phyloP scores from a whole-genome alignment of 2,888 invertebrate species.

The Emmelina monodactyla region DNA sequence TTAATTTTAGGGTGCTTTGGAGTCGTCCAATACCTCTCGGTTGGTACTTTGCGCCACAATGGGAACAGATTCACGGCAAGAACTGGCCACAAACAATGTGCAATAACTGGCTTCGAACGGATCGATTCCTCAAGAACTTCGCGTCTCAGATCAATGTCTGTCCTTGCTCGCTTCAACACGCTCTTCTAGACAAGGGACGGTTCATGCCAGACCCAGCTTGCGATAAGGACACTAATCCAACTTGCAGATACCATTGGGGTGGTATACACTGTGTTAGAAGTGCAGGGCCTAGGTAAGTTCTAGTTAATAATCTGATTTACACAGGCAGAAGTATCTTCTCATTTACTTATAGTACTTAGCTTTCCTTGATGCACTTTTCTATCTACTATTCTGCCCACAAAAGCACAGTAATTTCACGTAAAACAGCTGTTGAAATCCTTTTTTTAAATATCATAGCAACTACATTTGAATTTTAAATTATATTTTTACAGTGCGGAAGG shows the following conservation, averaged over 20 bases:
- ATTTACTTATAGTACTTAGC: too few species aligned
- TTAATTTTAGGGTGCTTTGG: constrained; percentile 75
- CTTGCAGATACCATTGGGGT: constrained; percentile 87
- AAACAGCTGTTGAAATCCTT: too few species aligned
- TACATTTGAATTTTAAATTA: too few species aligned
- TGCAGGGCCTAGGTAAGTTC: constrained; percentile 86
- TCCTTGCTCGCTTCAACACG: constrained; percentile 92
- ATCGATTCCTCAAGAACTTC: constrained; percentile 83
- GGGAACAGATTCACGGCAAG: constrained; percentile 80
- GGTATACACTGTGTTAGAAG: constrained; percentile 93
- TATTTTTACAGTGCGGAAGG: constrained; percentile 75
- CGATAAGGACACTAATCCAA: constrained; percentile 89
- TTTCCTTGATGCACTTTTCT: too few species aligned
- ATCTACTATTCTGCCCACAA: too few species aligned
- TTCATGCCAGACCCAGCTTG: constrained; percentile 91
- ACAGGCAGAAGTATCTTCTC: too few species aligned
- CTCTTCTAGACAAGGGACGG: constrained; percentile 89
- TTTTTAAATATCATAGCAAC: too few species aligned
- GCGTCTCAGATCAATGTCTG: constrained; percentile 85
- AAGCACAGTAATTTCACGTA: too few species aligned
- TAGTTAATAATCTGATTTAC: too few species aligned
- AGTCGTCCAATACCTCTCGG: constrained; percentile 89
- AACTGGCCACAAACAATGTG: constrained; percentile 87
- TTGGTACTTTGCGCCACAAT: constrained; percentile 93
- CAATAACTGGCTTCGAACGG: constrained; percentile 88